Evolutionary conservation across 2,113 vertebrate species (phyloP).

Genomic region (Genyomyrus donnyi): DNA sequence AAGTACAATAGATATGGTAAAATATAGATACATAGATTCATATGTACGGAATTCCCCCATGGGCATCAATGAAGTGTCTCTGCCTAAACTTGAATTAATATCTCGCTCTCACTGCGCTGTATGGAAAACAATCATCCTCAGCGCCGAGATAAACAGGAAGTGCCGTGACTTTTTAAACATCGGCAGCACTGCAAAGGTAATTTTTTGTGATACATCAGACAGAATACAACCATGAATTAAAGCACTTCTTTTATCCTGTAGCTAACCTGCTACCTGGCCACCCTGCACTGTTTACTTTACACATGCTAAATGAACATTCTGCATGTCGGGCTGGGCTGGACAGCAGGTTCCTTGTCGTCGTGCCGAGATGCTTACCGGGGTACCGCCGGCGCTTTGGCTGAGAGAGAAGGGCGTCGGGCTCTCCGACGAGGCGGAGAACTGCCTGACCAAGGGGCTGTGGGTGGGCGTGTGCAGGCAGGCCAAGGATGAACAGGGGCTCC

Average conservation of each 20-base stretch:
- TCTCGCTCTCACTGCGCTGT: not conserved
- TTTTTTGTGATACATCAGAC: not conserved
- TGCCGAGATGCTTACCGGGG: conserved; percentile 52
- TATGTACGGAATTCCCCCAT: not conserved
- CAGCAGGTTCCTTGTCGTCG: not conserved
- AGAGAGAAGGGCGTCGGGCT: conserved; percentile 52
- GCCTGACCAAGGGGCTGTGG: conserved; percentile 67
- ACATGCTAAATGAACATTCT: not conserved
- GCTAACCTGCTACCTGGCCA: not conserved
- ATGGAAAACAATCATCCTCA: not conserved
- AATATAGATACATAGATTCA: not conserved
- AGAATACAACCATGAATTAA: not conserved
- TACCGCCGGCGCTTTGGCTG: conserved; percentile 48
- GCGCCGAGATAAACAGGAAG: not conserved
- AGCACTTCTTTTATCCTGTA: not conserved
- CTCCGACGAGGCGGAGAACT: conserved; percentile 67
- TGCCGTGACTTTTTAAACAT: not conserved
- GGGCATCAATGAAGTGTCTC: not conserved
- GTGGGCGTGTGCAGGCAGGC: conserved; percentile 45
- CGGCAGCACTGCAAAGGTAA: not conserved
- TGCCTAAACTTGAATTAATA: not conserved
- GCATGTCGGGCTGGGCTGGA: not conserved
- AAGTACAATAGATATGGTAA: not conserved
- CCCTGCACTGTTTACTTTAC: not conserved
- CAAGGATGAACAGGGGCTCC: conserved; percentile 57